These are phyloP conservation scores for Odontocolon sp. DNA, from an alignment of 2,888 invertebrate species.

Conservation along the genomic window DNA sequence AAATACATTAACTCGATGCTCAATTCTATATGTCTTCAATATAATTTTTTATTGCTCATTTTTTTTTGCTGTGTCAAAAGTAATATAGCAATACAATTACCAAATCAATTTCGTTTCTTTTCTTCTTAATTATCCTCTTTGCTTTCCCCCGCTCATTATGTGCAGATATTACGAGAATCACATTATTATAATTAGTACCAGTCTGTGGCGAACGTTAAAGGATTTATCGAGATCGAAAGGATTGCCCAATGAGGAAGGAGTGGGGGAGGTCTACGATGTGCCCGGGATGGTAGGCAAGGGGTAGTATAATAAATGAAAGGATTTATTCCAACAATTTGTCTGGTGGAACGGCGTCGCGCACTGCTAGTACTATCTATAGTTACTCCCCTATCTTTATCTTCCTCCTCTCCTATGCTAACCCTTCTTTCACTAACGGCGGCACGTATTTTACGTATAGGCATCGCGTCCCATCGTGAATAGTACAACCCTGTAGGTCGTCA, in stretches of 20 bases:
- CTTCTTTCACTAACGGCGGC: slow-evolving; percentile 51
- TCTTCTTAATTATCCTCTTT: too few relatives aligned
- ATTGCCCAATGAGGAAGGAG: slow-evolving; percentile 27
- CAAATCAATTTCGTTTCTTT: too few relatives aligned
- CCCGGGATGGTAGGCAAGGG: slow-evolving; percentile 35
- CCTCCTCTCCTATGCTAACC: neutral
- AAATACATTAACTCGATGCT: too few relatives aligned
- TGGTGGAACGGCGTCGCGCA: slow-evolving; percentile 50
- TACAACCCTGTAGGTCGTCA: neutral
- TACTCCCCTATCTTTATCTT: slow-evolving; percentile 16
- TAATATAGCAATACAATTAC: too few relatives aligned
- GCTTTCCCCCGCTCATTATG: neutral
- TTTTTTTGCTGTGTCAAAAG: neutral
- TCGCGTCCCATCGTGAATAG: slow-evolving; percentile 2
- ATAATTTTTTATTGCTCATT: neutral
- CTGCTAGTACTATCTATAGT: too few relatives aligned
- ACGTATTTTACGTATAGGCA: slow-evolving; percentile 53
- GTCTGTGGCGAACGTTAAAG: slow-evolving; percentile 34
- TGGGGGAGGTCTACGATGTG: slow-evolving; percentile 23
- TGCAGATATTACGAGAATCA: slow-evolving; percentile 24
- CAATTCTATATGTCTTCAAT: neutral
- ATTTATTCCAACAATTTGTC: slow-evolving; percentile 63
- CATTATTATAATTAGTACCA: slow-evolving; percentile 52
- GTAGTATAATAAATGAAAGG: slow-evolving; percentile 63
- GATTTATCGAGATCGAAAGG: slow-evolving; percentile 51